A percentile compares a stretch with the other conserved stretches of the same genome.
phyloP scores from a whole-genome alignment of 2,888 invertebrate genomes.

The Acanthosepion esculentum region DNA sequence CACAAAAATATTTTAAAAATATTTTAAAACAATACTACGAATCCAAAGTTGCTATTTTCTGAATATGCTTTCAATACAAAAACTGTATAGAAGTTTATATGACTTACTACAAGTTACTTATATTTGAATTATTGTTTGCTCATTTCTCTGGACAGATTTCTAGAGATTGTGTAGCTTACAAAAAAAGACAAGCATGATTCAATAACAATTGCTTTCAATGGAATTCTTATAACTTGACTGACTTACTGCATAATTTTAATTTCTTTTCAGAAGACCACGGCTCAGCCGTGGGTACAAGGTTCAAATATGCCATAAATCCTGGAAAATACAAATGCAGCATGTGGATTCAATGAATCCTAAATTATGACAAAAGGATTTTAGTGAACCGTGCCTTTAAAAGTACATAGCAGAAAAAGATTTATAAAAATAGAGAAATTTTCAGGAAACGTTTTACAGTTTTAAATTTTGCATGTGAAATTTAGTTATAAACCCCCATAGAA shows the following conservation, averaged over 20 bases:
- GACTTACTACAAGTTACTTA: no score
- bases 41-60: no score
- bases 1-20: no score
- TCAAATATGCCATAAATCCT: background rate
- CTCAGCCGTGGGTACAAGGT: constrained; percentile 16
- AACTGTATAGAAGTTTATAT: no score
- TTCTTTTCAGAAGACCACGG: background rate
- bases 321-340: background rate
- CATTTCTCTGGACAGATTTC: no score
- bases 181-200: no score
- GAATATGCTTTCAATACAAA: no score
- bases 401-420: background rate
- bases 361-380: background rate
- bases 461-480: background rate
- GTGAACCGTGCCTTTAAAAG: background rate
- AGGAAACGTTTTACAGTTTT: background rate
- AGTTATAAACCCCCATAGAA: background rate
- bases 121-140: no score
- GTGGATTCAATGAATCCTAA: background rate
- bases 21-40: no score
- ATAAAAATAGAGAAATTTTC: background rate
- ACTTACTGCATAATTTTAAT: background rate
- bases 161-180: no score
- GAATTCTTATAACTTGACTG: background rate
- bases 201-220: no score